Evolutionary conservation across 2,888 invertebrate genomes (phyloP).

Genomic region (Bombyx huttoni): DNA sequence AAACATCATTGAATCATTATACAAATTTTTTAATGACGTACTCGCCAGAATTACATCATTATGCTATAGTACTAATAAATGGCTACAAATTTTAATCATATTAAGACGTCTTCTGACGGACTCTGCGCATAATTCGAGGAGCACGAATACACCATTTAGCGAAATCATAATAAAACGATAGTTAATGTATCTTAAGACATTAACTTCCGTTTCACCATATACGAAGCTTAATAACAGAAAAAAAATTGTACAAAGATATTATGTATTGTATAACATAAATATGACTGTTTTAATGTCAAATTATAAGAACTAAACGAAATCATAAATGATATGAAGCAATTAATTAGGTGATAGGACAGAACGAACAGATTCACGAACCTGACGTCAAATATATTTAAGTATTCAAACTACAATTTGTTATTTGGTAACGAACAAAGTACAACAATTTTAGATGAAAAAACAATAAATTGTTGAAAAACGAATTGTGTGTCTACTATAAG

Average conservation of each 20-base stretch:
- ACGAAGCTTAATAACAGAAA: slow-evolving; percentile 14
- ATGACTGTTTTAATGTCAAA: neutral
- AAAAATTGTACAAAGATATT: slow-evolving; percentile 16
- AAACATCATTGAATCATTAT: no score
- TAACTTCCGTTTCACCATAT: slow-evolving; percentile 17
- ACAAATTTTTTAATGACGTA: neutral
- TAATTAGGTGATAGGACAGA: no score
- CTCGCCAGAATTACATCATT: neutral
- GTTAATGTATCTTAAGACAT: slow-evolving; percentile 12
- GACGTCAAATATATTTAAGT: no score
- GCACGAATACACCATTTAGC: slow-evolving; percentile 14
- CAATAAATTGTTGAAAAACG: no score
- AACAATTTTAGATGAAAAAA: no score
- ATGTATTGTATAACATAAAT: neutral
- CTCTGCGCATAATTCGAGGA: slow-evolving; percentile 2
- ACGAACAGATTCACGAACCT: no score
- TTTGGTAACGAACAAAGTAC: no score
- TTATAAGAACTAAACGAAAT: neutral
- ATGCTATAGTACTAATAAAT: neutral
- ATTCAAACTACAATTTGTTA: no score
- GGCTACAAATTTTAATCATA: neutral
- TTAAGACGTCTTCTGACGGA: no score
- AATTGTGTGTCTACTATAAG: no score
- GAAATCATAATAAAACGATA: slow-evolving; percentile 14
- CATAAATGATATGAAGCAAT: no score